Evolutionary conservation across 2,113 vertebrate species (phyloP).

Genomic region (Octodon degus): DNA sequence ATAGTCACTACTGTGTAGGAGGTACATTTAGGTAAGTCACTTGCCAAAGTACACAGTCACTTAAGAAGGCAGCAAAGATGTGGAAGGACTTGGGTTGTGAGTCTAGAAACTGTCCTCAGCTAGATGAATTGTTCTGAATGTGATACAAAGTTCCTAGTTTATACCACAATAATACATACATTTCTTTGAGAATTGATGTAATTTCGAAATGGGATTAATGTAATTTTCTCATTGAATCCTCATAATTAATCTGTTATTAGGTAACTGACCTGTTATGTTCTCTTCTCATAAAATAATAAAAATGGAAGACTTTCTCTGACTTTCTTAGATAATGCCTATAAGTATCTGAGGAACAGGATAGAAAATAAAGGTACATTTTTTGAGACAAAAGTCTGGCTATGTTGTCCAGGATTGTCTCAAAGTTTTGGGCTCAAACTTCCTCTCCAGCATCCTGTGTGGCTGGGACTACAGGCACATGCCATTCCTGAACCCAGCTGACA

Average conservation of each 20-base stretch:
- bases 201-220: conserved; percentile 34
- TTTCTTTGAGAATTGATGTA: neutral
- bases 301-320: neutral
- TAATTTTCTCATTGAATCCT: neutral
- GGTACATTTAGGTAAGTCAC: neutral
- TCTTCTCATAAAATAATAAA: neutral
- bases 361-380: neutral
- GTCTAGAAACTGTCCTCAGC: neutral
- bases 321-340: neutral
- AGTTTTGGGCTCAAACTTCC: neutral
- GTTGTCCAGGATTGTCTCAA: neutral
- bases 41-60: neutral
- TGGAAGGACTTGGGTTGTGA: neutral
- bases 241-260: neutral
- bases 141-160: neutral
- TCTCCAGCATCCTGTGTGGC: neutral
- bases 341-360: neutral
- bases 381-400: neutral
- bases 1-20: neutral
- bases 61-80: neutral
- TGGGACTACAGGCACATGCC: neutral
- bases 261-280: neutral
- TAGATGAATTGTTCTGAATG: neutral
- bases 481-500: neutral
- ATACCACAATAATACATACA: neutral